Percentiles rank a stretch among this genome's conserved stretches.
These are phyloP conservation scores for Globodera ellingtonae DNA, from an alignment of 1,140 invertebrate species.

Conservation along the genomic window DNA sequence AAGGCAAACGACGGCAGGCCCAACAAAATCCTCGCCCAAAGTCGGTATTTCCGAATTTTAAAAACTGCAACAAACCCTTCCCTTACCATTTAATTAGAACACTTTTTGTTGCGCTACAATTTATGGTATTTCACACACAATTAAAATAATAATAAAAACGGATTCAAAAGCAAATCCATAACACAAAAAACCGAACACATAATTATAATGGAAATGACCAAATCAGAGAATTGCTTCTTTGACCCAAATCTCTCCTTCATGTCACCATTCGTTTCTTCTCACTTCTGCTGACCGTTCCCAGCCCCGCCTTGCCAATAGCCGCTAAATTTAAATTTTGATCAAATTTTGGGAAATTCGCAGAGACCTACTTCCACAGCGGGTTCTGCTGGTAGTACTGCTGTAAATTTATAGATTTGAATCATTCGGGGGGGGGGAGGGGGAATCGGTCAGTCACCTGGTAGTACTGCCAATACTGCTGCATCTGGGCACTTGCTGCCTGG, in stretches of 20 bases:
- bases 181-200: background rate
- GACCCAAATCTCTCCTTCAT: background rate
- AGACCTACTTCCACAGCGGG: conserved; percentile 32
- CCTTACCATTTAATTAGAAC: too few relatives aligned
- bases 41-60: too few relatives aligned
- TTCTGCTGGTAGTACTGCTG: conserved; percentile 56
- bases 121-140: background rate
- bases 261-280: background rate
- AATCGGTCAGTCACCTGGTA: conserved; percentile 18
- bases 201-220: background rate
- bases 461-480: conserved; percentile 31
- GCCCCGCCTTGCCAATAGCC: conserved; percentile 2
- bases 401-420: conserved; percentile 42
- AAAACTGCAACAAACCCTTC: too few relatives aligned
- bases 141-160: background rate
- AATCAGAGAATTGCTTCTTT: background rate
- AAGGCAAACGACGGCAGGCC: too few relatives aligned
- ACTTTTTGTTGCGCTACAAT: background rate
- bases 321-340: background rate
- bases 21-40: too few relatives aligned
- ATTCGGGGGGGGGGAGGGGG: background rate
- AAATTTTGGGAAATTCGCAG: background rate
- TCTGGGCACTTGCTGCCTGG: conserved; percentile 12
- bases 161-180: background rate
- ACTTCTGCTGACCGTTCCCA: conserved; percentile 12